A percentile compares a stretch with the other conserved stretches of the same genome.
Evolutionary conservation across 2,113 vertebrate species (phyloP).

Genomic region (Tylochromis polylepis): DNA sequence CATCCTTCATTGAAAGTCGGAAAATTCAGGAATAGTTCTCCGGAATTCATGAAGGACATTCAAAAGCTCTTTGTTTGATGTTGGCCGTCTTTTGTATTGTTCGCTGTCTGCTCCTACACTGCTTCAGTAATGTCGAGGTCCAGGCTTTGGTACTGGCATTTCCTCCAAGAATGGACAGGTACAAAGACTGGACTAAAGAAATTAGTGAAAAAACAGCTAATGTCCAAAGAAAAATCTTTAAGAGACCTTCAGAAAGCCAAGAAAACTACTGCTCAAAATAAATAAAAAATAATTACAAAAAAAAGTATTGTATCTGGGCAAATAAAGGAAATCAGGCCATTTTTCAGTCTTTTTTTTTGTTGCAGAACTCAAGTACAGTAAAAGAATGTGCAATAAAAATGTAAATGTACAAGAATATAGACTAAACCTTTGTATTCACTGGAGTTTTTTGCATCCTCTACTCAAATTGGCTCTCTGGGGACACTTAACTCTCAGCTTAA

Average conservation of each 20-base stretch:
- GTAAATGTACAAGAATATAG: not conserved
- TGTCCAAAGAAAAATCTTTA: not conserved
- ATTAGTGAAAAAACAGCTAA: not conserved
- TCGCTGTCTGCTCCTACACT: not conserved
- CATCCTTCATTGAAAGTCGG: not conserved
- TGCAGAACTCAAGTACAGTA: not conserved
- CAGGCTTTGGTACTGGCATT: not conserved
- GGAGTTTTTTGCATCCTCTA: not conserved
- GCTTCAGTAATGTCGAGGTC: not conserved
- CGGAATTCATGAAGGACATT: not conserved
- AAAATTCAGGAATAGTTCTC: not conserved
- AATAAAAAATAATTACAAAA: not conserved
- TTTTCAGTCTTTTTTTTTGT: not conserved
- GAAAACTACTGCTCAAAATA: not conserved
- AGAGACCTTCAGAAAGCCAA: not conserved
- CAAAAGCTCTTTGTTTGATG: not conserved
- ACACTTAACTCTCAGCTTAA: constrained; percentile 32
- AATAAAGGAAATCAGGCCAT: not conserved
- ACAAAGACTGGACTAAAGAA: no score
- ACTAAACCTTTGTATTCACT: not conserved
- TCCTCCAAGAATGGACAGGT: no score
- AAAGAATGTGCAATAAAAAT: not conserved
- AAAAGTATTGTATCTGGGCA: not conserved
- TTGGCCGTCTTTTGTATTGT: not conserved
- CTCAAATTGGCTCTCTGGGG: constrained; percentile 47